Evolutionary conservation across 1,140 invertebrate species (phyloP), one percentile per base, ranked within the genome.

Genomic region (Drosophila kurseongensis): DNA sequence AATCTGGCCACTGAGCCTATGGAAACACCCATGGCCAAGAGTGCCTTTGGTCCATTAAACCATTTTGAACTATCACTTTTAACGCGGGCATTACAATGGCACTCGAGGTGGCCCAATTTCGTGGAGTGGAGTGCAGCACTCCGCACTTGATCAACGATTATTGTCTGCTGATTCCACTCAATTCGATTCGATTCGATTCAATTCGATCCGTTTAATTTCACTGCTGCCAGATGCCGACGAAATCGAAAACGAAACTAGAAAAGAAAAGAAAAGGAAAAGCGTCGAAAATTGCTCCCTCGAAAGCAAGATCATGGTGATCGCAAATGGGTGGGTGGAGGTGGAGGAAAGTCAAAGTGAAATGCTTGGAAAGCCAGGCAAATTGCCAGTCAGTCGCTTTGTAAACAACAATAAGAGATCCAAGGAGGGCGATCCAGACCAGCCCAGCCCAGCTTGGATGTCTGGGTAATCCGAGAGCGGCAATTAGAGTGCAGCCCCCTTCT

Each of bases 311-410:
- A 62, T 14, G 51, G 58, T 38, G 50, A 60, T 65, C 41, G 73
- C 58, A 76, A 75, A 76, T 89, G 84, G 83, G 84, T 73, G 79
- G 74, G 69, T 66, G 73, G 51, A 16, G 61, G 56, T 48, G 29
- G 83, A 85, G 77, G 83, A 86, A 86, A 86, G 83, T 83, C 83
- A 86, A 86, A 86, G 84, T 86, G 83, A 86, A 86, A 86, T 83
- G 83, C 63, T 76, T 86, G 79, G 83, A 86, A 86, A 86, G 83
- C 84, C 83, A 65, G 72, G 60, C 79, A 86, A 86, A 86, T 86
- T 89, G 77, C 75, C 62, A 78, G 67, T 62, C 36, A 75, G 71
- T 42, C 54, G 41, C n/a, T 38, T 59, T 44, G 36, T 47, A 52
- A 56, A 23, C 47, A 63, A 63, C 59, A 65, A 29, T 38, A 65